Percentiles rank a stretch among this genome's conserved stretches.
phyloP scores from a whole-genome alignment of 2,113 vertebrate genomes.

The Macaca fascicularis region DNA sequence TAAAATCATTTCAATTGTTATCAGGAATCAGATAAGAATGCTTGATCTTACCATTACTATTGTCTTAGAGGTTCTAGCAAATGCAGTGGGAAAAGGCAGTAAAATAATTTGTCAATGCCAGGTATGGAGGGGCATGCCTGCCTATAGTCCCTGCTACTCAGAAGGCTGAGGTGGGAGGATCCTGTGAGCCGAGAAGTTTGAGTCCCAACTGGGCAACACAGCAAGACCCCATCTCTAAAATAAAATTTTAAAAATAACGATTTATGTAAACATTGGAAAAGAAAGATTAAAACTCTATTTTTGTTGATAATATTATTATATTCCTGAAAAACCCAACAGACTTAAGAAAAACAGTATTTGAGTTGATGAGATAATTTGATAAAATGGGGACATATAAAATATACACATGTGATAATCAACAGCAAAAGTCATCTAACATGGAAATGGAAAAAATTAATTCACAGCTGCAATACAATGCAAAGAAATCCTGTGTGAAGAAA shows the following conservation, averaged over 20 bases:
- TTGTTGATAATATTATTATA: background rate
- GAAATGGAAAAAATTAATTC: background rate
- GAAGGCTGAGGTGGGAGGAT: background rate
- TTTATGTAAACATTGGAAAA: background rate
- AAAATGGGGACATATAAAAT: background rate
- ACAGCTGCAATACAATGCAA: background rate
- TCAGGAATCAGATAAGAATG: background rate
- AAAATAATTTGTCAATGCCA: background rate
- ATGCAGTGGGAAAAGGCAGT: background rate
- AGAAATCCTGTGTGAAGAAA: background rate
- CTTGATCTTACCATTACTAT: background rate
- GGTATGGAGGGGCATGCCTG: background rate
- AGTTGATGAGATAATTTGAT: background rate
- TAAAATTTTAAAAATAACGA: background rate
- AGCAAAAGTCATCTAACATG: background rate
- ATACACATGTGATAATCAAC: background rate
- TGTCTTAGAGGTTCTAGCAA: background rate
- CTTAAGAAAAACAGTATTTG: background rate
- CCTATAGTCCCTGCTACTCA: background rate
- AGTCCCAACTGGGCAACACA: background rate
- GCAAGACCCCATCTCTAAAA: background rate
- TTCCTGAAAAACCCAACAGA: background rate
- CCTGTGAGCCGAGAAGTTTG: background rate
- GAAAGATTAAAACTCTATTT: background rate
- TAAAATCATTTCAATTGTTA: background rate